Conservation (phyloP, 2,888 invertebrate genomes). For the Saturnia japonica region DNA sequence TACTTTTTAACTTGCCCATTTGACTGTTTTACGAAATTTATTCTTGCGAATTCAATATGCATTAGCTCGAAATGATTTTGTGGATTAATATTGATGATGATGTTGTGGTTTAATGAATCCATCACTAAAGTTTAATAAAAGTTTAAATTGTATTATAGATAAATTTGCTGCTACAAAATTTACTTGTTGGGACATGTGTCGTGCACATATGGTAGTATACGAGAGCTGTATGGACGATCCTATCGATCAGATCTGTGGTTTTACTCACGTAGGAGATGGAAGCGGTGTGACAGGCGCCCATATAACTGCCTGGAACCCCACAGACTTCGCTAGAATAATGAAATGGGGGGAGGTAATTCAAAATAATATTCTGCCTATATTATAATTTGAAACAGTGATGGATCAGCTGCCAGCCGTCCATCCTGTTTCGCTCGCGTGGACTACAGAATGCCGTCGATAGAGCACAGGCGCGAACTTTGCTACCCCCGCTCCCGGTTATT, state of each 20-base stretch:
- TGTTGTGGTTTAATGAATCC: too few species aligned
- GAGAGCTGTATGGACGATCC: conserved; percentile 89
- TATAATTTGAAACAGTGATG: neutral
- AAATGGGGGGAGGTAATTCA: conserved; percentile 87
- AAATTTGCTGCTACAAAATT: conserved; percentile 86
- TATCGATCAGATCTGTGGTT: conserved; percentile 88
- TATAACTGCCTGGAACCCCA: conserved; percentile 87
- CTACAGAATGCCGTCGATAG: too few species aligned
- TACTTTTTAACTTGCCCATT: too few species aligned
- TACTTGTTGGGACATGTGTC: conserved; percentile 86
- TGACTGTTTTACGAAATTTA: too few species aligned
- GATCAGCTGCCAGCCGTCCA: too few species aligned
- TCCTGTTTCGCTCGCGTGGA: too few species aligned
- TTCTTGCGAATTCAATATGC: neutral
- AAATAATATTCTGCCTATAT: neutral
- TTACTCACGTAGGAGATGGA: conserved; percentile 87
- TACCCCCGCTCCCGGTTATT: too few species aligned
- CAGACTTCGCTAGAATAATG: conserved; percentile 86
- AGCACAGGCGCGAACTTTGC: too few species aligned
- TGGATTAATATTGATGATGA: too few species aligned
- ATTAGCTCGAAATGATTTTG: neutral
- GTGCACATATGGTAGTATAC: conserved; percentile 86
- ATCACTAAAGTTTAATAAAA: neutral
- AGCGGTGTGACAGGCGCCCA: conserved; percentile 83
- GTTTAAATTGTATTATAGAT: conserved; percentile 58